phyloP scores from a whole-genome alignment of 1,140 invertebrate species.

The Nasonia giraulti region DNA sequence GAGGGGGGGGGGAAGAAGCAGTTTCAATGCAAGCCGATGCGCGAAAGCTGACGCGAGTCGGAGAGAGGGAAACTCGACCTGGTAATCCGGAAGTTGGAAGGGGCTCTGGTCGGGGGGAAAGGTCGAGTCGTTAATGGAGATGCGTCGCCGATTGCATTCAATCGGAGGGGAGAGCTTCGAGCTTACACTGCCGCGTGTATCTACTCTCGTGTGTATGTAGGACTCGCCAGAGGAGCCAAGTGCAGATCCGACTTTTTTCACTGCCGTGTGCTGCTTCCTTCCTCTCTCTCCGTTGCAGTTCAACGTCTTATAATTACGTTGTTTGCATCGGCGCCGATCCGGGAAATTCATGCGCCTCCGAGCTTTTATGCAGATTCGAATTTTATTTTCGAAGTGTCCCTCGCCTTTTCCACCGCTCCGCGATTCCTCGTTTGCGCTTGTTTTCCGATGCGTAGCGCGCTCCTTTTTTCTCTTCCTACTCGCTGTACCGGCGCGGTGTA shows the following conservation, averaged over 20 bases:
- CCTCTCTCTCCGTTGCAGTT: slow-evolving; percentile 2
- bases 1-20: neutral
- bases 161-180: slow-evolving; percentile 1
- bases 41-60: too few relatives aligned
- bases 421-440: neutral
- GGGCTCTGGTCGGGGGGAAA: neutral
- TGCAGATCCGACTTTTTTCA: slow-evolving; percentile 23
- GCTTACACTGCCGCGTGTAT: neutral
- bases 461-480: too few relatives aligned
- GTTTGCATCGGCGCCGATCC: slow-evolving; percentile 16
- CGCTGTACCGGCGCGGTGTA: too few relatives aligned
- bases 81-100: slow-evolving; percentile 46
- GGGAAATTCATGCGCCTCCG: neutral
- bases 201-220: neutral
- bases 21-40: too few relatives aligned
- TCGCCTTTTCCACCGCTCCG: neutral
- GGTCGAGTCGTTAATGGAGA: slow-evolving; percentile 50
- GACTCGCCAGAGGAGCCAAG: neutral
- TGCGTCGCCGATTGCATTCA: slow-evolving; percentile 50
- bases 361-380: slow-evolving; percentile 10
- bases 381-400: neutral
- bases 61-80: slow-evolving; percentile 38
- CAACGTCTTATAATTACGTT: slow-evolving; percentile 25
- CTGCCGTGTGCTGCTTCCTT: neutral
- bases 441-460: neutral